phyloP scores from a whole-genome alignment of 1,140 invertebrate species.

The Pogonognathellus flavescens region DNA sequence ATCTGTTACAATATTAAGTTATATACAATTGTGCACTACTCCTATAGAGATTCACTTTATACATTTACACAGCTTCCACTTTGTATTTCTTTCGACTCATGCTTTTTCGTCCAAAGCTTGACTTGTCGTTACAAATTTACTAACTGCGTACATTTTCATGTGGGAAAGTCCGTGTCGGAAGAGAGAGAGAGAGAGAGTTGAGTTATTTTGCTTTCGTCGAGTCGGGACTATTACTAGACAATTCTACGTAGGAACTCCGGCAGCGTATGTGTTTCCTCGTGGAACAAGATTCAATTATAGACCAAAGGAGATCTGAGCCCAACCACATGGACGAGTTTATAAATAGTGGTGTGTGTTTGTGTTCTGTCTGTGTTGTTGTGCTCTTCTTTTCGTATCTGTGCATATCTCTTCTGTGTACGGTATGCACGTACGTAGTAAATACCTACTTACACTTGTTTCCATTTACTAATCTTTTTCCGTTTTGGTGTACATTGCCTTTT shows the following conservation, averaged over 20 bases:
- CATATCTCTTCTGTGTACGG: not conserved
- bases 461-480: not conserved
- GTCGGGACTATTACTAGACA: conserved; percentile 22
- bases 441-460: not conserved
- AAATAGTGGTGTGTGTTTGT: not conserved
- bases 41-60: not conserved
- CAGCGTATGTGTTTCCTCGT: not conserved
- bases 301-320: conserved; percentile 2
- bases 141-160: conserved; percentile 35
- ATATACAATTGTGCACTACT: not conserved
- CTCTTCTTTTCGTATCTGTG: not conserved
- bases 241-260: not conserved
- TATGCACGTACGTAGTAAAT: not conserved
- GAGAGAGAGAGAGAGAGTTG: not conserved
- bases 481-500: not conserved
- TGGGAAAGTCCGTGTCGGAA: too few relatives aligned
- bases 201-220: conserved; percentile 21
- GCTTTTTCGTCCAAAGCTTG: not conserved
- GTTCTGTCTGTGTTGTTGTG: not conserved
- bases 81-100: not conserved
- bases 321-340: not conserved
- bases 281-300: conserved; percentile 44
- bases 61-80: too few relatives aligned
- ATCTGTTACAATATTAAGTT: too few relatives aligned
- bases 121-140: not conserved